Evolutionary conservation across 2,888 invertebrate genomes (phyloP).

Genomic region (Salpingus planirostris): DNA sequence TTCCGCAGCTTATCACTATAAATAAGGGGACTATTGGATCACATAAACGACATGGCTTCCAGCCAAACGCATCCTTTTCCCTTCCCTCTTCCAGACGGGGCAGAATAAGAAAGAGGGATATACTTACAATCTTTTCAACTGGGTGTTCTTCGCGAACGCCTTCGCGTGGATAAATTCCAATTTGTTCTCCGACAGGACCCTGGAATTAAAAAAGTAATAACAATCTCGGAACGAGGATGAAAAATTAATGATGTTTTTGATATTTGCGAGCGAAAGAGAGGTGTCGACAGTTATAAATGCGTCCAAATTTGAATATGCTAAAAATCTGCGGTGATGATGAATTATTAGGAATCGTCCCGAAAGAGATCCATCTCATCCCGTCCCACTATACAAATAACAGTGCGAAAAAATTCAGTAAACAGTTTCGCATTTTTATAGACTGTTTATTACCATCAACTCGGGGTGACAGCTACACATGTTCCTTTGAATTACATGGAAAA

Average conservation of each 20-base stretch:
- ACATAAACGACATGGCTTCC: slow-evolving; percentile 25
- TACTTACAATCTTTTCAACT: slow-evolving; percentile 56
- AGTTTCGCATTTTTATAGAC: neutral
- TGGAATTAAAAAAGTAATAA: slow-evolving; percentile 45
- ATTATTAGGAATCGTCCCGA: slow-evolving; percentile 6
- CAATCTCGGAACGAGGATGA: too few species aligned
- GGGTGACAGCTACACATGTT: too few species aligned
- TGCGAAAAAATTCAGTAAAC: neutral
- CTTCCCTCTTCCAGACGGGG: neutral
- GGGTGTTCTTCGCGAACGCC: slow-evolving; percentile 52
- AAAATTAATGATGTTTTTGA: too few species aligned
- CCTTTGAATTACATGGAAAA: too few species aligned
- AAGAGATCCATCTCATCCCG: too few species aligned
- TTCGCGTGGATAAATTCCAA: slow-evolving; percentile 58
- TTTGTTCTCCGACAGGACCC: slow-evolving; percentile 68
- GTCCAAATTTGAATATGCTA: slow-evolving; percentile 6
- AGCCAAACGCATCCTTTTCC: slow-evolving; percentile 19
- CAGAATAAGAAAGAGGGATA: too few species aligned
- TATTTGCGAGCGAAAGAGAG: too few species aligned
- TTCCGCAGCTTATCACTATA: slow-evolving; percentile 24
- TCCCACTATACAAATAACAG: neutral
- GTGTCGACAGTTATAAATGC: slow-evolving; percentile 10
- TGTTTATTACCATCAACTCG: too few species aligned
- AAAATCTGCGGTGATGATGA: slow-evolving; percentile 4
- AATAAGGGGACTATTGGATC: slow-evolving; percentile 26